A percentile compares a stretch with the other conserved stretches of the same genome.
phyloP scores from a whole-genome alignment of 92 coral and sea anemone genomes.

The Umimayanthus kanabou region DNA sequence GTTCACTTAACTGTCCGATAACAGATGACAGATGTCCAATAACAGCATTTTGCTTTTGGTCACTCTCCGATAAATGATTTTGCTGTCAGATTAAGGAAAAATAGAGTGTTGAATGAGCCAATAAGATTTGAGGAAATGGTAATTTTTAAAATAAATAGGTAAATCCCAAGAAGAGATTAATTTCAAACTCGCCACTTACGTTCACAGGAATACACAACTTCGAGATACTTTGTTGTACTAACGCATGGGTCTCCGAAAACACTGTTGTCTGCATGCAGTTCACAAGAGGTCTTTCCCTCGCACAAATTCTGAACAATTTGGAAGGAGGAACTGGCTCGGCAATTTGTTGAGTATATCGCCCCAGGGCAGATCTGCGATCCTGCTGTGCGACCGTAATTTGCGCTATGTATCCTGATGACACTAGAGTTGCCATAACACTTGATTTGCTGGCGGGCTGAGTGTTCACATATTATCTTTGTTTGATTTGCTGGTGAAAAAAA shows the following conservation, averaged over 20 bases:
- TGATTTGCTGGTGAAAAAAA: background rate
- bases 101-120: no score
- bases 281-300: background rate
- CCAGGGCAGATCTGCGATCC: background rate
- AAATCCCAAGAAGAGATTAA: no score
- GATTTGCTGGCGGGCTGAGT: background rate
- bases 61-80: no score
- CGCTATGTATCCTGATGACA: background rate
- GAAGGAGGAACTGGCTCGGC: background rate
- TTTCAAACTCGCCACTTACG: background rate
- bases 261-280: background rate
- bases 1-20: no score
- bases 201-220: conserved; percentile 4
- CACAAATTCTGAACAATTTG: background rate
- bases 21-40: no score
- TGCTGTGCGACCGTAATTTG: conserved; percentile 27
- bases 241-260: conserved; percentile 21
- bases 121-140: no score
- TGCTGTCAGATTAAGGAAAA: no score
- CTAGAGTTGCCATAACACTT: background rate
- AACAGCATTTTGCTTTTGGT: no score
- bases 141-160: no score
- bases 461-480: conserved; percentile 14
- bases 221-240: background rate
- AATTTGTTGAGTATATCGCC: background rate